Base-by-base conservation (phyloP, 2,797 vertebrate species). In the Valencia hispanica region DNA sequence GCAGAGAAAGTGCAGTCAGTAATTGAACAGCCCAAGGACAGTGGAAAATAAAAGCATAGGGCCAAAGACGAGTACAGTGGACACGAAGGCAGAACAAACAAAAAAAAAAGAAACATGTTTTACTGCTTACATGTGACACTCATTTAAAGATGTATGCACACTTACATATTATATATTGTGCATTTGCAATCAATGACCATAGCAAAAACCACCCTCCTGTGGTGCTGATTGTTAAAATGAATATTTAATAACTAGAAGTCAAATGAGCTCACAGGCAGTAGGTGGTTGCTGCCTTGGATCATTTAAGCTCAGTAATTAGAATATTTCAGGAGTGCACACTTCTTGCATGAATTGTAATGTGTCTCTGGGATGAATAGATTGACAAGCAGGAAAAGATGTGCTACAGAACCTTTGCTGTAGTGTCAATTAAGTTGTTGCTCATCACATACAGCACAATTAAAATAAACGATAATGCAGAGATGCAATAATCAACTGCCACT, bases 191-290 rank as follows among this genome's bases (percentile, higher is more conserved):
- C 81, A 82, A 17, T 70, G 79, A 81, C 72, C 79, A 65, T 79
- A 61, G 73, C 72, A 85, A 75, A 70, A 81, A 70, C 43, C 75
- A 43, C 18, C 53, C 85, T 86, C 88, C 88, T 65, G 51, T 70
- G 78, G 87, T 79, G 85, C 79, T 87, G 87, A 94, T 93, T 93
- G 92, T 91, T 90, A 73, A 92, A 93, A 94, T 95, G 73, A 93
- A 95, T 94, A 94, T 92, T 94, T 93, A 94, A 94, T 95, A 90
- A 92, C 85, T 80, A 81, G 74, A 82, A 80, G 83, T 86, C 90
- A 93, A 95, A 94, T 94, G 92, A 94, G 87, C 80, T 85, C 89
- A 83, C 81, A 89, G 88, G 90, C 92, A 92, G 93, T 93, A 84
- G 94, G 92, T 47, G 88, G 93, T 92, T n/a, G 81, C 89, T 82